Evolutionary conservation across 2,113 vertebrate species (phyloP), one percentile per base, ranked within the genome.

Genomic region (Bos taurus): DNA sequence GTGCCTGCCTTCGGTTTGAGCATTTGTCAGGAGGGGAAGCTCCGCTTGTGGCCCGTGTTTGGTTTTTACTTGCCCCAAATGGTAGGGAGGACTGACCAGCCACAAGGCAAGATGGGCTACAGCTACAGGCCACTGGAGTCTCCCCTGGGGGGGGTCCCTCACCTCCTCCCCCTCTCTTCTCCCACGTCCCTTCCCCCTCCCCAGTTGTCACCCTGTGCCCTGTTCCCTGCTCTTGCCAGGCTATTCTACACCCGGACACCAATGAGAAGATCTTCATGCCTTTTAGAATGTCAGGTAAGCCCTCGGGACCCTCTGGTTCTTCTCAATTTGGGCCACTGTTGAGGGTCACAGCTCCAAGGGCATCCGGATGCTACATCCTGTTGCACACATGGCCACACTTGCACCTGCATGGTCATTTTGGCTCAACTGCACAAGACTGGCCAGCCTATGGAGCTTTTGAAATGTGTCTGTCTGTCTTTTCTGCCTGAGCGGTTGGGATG

Each of bases 201-300:
- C 67, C 19, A 7, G 8, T 26, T 54, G 28, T 81, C 50, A 93
- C 33, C 33, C 23, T 56, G 23, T 92, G 56, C 83, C 54, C 25
- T 97, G 3, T 97, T 85, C 86, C 92, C 78, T 23, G 82, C 71
- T 17, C 91, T 87, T 98, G 97, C 5, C 99, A 99, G 99, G 99
- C 99, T 97, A 99, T 99, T 98, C 99, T 99, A 97, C 99, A 99
- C 90, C 99, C 99, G 0, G 99, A 99, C 95, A 99, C 99, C 0
- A 99, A 99, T 40, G 99, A 99, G 99, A 99, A 99, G 99, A 99
- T 99, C 99, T 99, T 99, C 99, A 99, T 99, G 99, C 99, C 99
- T 95, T 99, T 99, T 99, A 98, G 99, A 78, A 99, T 99, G 99
- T 99, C 99, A 99, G 99, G 99, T 99, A 99, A 81, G 86, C 8